Evolutionary conservation across 2,113 vertebrate genomes (phyloP), one percentile per base, ranked within the genome.

Genomic region (Synchiropus splendidus): DNA sequence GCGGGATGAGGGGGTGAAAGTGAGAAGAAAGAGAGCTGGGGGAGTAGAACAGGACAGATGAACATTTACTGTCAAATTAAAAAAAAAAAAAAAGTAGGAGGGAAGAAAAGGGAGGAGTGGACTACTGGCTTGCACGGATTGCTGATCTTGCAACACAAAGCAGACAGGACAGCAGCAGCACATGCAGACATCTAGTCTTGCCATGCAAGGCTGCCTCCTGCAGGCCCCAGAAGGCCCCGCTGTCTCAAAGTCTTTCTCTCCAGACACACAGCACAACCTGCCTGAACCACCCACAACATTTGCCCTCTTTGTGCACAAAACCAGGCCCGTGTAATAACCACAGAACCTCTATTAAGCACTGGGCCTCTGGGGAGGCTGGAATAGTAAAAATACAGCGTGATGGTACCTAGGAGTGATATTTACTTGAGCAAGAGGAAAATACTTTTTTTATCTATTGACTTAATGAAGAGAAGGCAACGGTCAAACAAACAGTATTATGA

Each of bases 161-260:
- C 41, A 56, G 66, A 74, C 72, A 71, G 74, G 72, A 71, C 71
- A 80, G 72, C 55, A 70, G 58, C 54, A 48, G 63, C 51, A 59
- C 68, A 30, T 39, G 18, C 66, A 75, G 75, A 81, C 73, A 80
- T 78, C 69, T 48, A 74, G 72, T 72, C 51, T 59, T 59, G 48
- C 75, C 64, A 72, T 45, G 76, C 70, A 53, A 70, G 61, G 69
- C 72, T 79, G 73, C 74, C 18, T 69, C 64, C 54, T 6, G 30
- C 49, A 45, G 66, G 58, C 58, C 70, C 70, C 72, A 64, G 54
- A 71, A 73, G 75, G 60, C 60, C 31, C 43, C 42, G 55, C 38
- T 36, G 58, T 51, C 62, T 53, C 36, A 13, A 30, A 49, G 55
- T 48, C 48, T 51, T 52, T 61, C 58, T 54, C 48, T 27, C 5